Base-by-base conservation (phyloP, 2,113 vertebrate species). In the Melanostigma gelatinosum region DNA sequence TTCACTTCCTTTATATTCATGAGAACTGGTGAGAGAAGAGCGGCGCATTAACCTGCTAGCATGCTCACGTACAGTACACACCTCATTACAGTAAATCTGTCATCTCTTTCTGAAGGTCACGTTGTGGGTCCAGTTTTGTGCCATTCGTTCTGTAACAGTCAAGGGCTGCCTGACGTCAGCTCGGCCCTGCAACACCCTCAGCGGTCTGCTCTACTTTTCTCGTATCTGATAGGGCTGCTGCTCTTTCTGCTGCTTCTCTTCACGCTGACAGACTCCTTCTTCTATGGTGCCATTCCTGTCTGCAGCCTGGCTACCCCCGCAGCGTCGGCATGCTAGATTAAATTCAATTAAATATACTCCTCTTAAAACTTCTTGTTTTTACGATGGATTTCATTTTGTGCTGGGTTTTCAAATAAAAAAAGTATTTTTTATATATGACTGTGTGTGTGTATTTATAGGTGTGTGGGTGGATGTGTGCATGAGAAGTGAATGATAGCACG, bases 1-100 rank as follows among this genome's bases (percentile, higher is more conserved):
- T 96, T 96, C 88, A 93, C 93, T n/a, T 93, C 95, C 34, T 96
- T 96, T 75, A 92, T 96, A 79, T 96, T 96, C 80, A 94, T 96
- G 84, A 93, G 96, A 66, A 96, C 95, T 89, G 94, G 95, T 95
- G 36, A 90, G 79, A 76, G 42, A 12, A 9, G 34, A 44, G 36
- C 16, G 11, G 12, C 44, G 12, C 8, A 8, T 34, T 63, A 1
- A 18, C 36, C 48, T 55, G 20, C 20, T 29, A 15, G 75, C 42
- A 48, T 32, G 29, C 44, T 67, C 29, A 20, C 9, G 8, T 0
- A 11, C 1, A 15, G 4, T 8, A 6, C 12, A 40, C 24, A 0
- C 15, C 36, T 61, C 38, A 6, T 71, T 18, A 27, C 54, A 57
- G 10, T 57, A 10, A 70, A 48, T n/a, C 50, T 80, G 8, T 52